phyloP scores from a whole-genome alignment of 2,113 vertebrate genomes.

The Seriola rivoliana region DNA sequence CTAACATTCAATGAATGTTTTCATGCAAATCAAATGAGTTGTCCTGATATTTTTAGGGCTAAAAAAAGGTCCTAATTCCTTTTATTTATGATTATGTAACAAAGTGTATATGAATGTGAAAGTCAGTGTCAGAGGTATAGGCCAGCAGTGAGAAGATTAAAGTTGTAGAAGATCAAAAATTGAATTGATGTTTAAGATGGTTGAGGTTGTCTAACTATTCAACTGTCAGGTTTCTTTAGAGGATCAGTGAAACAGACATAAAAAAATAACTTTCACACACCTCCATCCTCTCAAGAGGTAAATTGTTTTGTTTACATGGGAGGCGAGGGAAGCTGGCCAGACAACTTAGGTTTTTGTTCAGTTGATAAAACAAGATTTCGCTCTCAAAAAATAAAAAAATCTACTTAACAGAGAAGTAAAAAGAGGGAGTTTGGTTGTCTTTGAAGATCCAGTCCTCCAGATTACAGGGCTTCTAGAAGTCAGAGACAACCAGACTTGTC shows the following conservation, averaged over 20 bases:
- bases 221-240: neutral
- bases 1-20: neutral
- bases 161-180: neutral
- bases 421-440: neutral
- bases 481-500: neutral
- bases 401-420: neutral
- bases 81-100: neutral
- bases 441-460: neutral
- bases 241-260: neutral
- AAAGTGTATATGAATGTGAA: neutral
- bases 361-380: too few species aligned
- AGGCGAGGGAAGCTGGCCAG: neutral
- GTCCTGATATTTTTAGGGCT: neutral
- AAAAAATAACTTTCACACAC: neutral
- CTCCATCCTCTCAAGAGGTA: neutral
- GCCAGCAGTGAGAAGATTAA: neutral
- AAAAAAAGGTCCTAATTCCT: neutral
- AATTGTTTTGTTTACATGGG: constrained; percentile 9
- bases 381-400: too few species aligned
- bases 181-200: neutral
- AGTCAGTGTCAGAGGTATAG: neutral
- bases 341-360: neutral
- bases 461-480: neutral
- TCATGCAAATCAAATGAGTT: neutral
- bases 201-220: too few species aligned